A percentile compares a stretch with the other conserved stretches of the same genome.
phyloP scores from a whole-genome alignment of 1,140 invertebrate genomes.

The Papilio machaon region DNA sequence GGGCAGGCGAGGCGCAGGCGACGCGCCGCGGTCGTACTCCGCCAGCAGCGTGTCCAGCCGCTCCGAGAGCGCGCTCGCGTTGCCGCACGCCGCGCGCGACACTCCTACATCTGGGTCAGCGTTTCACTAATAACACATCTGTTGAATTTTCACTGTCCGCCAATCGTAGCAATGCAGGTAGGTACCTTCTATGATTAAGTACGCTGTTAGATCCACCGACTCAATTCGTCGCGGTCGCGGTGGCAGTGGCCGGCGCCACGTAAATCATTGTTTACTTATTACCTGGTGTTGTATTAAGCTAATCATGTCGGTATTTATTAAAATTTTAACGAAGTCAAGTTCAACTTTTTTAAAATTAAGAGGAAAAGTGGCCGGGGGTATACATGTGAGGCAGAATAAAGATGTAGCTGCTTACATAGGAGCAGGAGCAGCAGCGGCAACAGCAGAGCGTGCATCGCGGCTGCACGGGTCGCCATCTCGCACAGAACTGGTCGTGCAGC shows the following conservation, averaged over 20 bases:
- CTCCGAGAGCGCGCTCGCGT: conserved; percentile 52
- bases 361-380: too few species aligned
- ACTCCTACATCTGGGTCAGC: conserved; percentile 27
- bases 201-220: too few species aligned
- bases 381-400: neutral
- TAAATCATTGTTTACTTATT: too few species aligned
- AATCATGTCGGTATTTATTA: too few species aligned
- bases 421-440: conserved; percentile 39
- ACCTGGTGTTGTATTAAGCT: too few species aligned
- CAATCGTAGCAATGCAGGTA: too few species aligned
- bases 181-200: too few species aligned
- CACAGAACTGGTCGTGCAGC: neutral
- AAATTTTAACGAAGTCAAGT: too few species aligned
- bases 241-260: too few species aligned
- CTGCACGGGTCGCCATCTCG: conserved; percentile 44
- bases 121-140: neutral
- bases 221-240: too few species aligned
- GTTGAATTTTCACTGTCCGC: too few species aligned
- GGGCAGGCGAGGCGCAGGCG: conserved; percentile 43
- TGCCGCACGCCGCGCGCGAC: conserved; percentile 38
- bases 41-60: conserved; percentile 71
- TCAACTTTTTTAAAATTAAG: too few species aligned
- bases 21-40: conserved; percentile 68
- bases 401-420: neutral
- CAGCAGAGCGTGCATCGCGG: conserved; percentile 16